phyloP scores from a whole-genome alignment of 2,888 invertebrate genomes.

The Nephrocerus scutellatus region DNA sequence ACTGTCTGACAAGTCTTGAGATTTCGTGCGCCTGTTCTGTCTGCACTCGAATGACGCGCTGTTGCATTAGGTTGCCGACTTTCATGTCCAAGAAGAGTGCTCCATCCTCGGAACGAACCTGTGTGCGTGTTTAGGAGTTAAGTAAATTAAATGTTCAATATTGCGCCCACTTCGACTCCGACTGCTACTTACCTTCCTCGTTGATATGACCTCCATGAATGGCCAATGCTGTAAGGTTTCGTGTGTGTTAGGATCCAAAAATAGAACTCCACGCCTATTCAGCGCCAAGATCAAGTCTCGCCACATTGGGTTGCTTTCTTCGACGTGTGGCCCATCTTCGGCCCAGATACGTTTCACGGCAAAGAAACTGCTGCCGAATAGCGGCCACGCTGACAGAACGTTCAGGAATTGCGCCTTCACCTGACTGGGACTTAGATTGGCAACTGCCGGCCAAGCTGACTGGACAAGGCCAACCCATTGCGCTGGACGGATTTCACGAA shows the following conservation, averaged over 20 bases:
- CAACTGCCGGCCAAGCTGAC: constrained; percentile 77
- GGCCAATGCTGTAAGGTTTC: constrained; percentile 90
- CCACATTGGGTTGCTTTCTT: constrained; percentile 55
- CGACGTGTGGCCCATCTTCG: constrained; percentile 53
- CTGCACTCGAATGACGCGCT: constrained; percentile 88
- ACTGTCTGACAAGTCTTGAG: constrained; percentile 90
- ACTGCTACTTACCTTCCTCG: constrained; percentile 71
- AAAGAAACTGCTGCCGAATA: constrained; percentile 98
- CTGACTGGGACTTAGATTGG: constrained; percentile 65
- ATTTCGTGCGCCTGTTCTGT: constrained; percentile 98
- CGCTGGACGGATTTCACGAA: constrained; percentile 77
- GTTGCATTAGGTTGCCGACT: constrained; percentile 92
- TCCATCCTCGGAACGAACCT: constrained; percentile 83
- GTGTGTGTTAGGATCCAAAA: constrained; percentile 86
- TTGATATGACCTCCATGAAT: constrained; percentile 92
- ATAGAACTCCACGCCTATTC: constrained; percentile 87
- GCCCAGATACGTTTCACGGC: constrained; percentile 76
- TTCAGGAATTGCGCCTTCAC: constrained; percentile 79
- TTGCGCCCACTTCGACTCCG: not conserved
- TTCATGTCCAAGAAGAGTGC: constrained; percentile 93
- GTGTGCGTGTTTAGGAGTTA: constrained; percentile 11
- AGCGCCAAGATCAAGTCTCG: constrained; percentile 88
- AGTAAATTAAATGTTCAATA: not conserved
- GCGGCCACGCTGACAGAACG: constrained; percentile 87
- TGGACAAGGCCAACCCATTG: constrained; percentile 89